Evolutionary conservation across 2,888 invertebrate genomes (phyloP).

Genomic region (Lingula anatina): DNA sequence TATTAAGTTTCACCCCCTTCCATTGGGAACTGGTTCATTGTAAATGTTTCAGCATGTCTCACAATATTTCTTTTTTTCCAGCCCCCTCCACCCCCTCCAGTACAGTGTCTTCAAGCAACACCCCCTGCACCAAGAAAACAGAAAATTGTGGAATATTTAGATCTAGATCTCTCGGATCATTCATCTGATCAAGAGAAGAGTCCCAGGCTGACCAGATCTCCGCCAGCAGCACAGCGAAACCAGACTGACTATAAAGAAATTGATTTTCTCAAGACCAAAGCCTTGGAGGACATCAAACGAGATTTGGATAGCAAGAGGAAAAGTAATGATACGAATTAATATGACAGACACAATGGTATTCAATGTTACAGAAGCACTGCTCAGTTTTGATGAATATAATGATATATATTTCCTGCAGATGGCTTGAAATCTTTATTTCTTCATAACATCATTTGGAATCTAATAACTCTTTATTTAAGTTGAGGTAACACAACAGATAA

Average conservation of each 20-base stretch:
- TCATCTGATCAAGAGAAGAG: slow-evolving; percentile 5
- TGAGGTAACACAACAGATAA: no score
- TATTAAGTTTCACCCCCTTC: no score
- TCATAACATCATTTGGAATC: no score
- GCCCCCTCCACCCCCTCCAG: slow-evolving; percentile 12
- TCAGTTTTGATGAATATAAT: no score
- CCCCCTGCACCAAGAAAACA: slow-evolving; percentile 22
- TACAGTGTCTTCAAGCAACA: slow-evolving; percentile 5
- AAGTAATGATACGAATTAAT: slow-evolving; percentile 7
- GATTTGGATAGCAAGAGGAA: slow-evolving; percentile 58
- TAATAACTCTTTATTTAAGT: no score
- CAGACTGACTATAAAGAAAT: slow-evolving; percentile 80
- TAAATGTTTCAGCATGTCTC: no score
- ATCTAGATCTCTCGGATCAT: slow-evolving; percentile 69
- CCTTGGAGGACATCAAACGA: slow-evolving; percentile 79
- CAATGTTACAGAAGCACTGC: no score
- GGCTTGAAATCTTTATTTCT: no score
- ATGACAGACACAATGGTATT: no score
- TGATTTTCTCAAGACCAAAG: slow-evolving; percentile 89
- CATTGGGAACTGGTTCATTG: no score
- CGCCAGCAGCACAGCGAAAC: slow-evolving; percentile 16
- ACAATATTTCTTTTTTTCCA: not conserved
- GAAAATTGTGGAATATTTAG: slow-evolving; percentile 70
- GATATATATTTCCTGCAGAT: no score
- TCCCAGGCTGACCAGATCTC: slow-evolving; percentile 9